These are phyloP conservation scores for Alca torda DNA, from an alignment of 2,797 vertebrate genomes.

Conservation along the genomic window DNA sequence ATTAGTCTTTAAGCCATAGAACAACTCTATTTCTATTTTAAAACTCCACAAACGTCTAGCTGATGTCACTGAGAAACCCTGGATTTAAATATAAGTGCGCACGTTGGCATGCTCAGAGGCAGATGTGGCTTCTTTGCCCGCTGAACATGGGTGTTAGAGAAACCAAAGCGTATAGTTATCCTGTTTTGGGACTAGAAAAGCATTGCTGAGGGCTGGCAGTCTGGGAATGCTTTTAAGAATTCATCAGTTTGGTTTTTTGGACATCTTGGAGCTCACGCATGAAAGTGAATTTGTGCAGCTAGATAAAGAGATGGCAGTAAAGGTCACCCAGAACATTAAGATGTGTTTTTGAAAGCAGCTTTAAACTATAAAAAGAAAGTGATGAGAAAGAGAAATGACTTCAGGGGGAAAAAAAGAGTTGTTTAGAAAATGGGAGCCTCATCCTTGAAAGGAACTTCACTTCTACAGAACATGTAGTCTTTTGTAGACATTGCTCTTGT, in stretches of 20 bases:
- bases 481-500: background rate
- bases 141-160: background rate
- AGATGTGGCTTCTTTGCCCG: background rate
- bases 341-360: background rate
- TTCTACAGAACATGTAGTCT: background rate
- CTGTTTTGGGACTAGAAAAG: background rate
- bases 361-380: background rate
- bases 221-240: background rate
- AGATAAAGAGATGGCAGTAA: background rate
- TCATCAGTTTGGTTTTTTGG: background rate
- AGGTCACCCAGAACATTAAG: background rate
- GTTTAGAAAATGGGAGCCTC: background rate
- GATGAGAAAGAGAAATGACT: background rate
- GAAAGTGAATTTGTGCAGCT: background rate
- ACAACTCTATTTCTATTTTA: background rate
- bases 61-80: background rate
- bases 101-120: background rate
- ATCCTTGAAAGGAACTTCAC: background rate
- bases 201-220: background rate
- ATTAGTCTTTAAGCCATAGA: background rate
- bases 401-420: background rate
- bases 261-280: background rate
- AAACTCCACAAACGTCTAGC: background rate
- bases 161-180: background rate
- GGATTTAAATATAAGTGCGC: background rate